Evolutionary conservation across 2,113 vertebrate genomes (phyloP), one percentile per base, ranked within the genome.

Genomic region (Antennarius striatus): DNA sequence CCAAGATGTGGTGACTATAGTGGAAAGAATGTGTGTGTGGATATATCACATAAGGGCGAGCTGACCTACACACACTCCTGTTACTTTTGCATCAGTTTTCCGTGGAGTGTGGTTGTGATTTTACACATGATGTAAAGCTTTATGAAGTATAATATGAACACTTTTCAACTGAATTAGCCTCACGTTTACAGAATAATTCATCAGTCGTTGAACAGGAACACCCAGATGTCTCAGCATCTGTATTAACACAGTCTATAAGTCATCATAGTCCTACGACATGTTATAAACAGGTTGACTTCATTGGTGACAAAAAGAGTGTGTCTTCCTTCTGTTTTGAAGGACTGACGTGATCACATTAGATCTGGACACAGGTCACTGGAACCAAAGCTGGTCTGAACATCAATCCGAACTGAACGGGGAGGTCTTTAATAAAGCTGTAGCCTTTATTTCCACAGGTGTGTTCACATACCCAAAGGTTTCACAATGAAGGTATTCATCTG

Each of bases 161-260:
- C 22, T 22, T 22, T 22, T 22, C 22, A 22, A 22, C 22, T 22
- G 22, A 22, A 22, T 22, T 22, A 22, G 22, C 22, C 22, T 22
- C 22, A 22, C 22, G 22, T 22, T 22, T 22, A 22, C 22, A 22
- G 22, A 22, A 40, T 40, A 49, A 70, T 66, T 66, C 45, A 63
- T 67, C 15, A 42, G 30, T 28, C 17, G 28, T 54, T 54, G 32
- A 60, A 60, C 3, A 63, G 60, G 60, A 47, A 59, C 51, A 15
- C n/a, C 62, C 71, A 63, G 71, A 51, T 73, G 70, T 64, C n/a
- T 9, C 4, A 40, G 13, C 70, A 78, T 61, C 50, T 53, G 40
- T 59, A 36, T 46, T 29, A 71, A 63, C 17, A 7, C 32, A 36
- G 45, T 55, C 13, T 50, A 13, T 49, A 29, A 58, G 48, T 63